A percentile compares a stretch with the other conserved stretches of the same genome.
Evolutionary conservation across 2,888 invertebrate species (phyloP).

Genomic region (Stenichneumon culpator): DNA sequence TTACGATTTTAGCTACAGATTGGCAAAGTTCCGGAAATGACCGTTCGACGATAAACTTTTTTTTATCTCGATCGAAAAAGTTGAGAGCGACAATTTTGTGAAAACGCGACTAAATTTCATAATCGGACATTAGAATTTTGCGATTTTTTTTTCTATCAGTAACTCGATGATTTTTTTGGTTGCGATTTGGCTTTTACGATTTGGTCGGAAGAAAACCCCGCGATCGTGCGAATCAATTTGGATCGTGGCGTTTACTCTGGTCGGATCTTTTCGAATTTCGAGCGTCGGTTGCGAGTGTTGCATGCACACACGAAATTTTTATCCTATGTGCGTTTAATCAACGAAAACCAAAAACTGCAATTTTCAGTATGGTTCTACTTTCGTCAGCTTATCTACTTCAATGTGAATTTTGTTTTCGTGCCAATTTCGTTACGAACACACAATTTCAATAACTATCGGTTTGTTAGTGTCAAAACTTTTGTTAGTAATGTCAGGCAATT

Average conservation of each 20-base stretch:
- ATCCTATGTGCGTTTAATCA: conserved; percentile 19
- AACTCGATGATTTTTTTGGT: not conserved
- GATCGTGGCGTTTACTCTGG: not conserved
- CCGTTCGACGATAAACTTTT: not conserved
- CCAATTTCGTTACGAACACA: conserved; percentile 39
- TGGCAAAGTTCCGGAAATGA: conserved; percentile 39
- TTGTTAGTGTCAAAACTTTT: conserved; percentile 53
- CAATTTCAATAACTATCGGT: conserved; percentile 14
- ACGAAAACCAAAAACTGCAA: conserved; percentile 31
- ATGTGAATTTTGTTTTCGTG: conserved; percentile 35
- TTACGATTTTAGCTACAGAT: conserved; percentile 43
- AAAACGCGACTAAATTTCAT: not conserved
- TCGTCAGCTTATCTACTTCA: not conserved
- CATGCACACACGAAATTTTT: conserved; percentile 59
- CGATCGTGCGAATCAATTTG: conserved; percentile 4
- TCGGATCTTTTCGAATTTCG: conserved; percentile 56
- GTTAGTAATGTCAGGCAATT: conserved; percentile 60
- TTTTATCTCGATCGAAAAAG: not conserved
- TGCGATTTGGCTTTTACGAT: not conserved
- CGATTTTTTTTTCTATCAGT: not conserved
- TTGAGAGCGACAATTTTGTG: conserved; percentile 8
- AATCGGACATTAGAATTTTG: conserved; percentile 8
- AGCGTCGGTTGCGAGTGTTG: conserved; percentile 55
- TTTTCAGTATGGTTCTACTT: conserved; percentile 25
- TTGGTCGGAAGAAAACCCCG: not conserved